phyloP scores from a whole-genome alignment of 1,140 invertebrate genomes.

The Nebria ingens region DNA sequence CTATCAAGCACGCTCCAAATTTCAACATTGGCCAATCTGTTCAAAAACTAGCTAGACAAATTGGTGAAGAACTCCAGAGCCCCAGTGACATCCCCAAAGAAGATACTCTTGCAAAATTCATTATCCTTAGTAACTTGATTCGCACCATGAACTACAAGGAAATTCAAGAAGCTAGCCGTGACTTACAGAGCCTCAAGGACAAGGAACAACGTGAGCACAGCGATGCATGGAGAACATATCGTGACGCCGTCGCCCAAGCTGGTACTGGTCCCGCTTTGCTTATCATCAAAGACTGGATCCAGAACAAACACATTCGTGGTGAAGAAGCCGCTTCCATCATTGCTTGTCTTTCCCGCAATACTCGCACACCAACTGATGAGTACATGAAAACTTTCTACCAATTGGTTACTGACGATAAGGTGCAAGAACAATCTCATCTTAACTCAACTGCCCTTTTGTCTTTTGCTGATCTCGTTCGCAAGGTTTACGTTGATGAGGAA shows the following conservation, averaged over 20 bases:
- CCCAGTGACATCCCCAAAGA: conserved; percentile 42
- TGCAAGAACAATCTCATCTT: conserved; percentile 36
- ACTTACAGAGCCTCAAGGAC: conserved; percentile 35
- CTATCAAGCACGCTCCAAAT: conserved; percentile 30
- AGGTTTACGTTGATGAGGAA: conserved; percentile 43
- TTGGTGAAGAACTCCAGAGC: conserved; percentile 44
- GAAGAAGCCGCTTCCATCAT: conserved; percentile 46
- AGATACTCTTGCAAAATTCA: conserved; percentile 49
- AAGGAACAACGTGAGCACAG: conserved; percentile 28
- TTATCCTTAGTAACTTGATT: conserved; percentile 44
- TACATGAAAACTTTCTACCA: conserved; percentile 46
- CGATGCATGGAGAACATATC: conserved; percentile 44
- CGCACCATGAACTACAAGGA: conserved; percentile 44
- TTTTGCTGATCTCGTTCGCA: conserved; percentile 39
- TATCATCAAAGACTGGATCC: conserved; percentile 48
- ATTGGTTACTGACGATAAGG: conserved; percentile 38
- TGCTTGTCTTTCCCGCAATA: conserved; percentile 35
- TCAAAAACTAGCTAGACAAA: conserved; percentile 40
- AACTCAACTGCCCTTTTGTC: conserved; percentile 41
- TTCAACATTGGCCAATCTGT: conserved; percentile 32
- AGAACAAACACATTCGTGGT: conserved; percentile 38
- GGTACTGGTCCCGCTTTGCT: conserved; percentile 54
- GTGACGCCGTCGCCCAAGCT: conserved; percentile 49
- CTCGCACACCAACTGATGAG: conserved; percentile 49
- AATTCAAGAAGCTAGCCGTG: conserved; percentile 25